Percentiles rank a stretch among this genome's conserved stretches.
Evolutionary conservation across 2,888 invertebrate genomes (phyloP).

Genomic region (Tenthredo amoena): DNA sequence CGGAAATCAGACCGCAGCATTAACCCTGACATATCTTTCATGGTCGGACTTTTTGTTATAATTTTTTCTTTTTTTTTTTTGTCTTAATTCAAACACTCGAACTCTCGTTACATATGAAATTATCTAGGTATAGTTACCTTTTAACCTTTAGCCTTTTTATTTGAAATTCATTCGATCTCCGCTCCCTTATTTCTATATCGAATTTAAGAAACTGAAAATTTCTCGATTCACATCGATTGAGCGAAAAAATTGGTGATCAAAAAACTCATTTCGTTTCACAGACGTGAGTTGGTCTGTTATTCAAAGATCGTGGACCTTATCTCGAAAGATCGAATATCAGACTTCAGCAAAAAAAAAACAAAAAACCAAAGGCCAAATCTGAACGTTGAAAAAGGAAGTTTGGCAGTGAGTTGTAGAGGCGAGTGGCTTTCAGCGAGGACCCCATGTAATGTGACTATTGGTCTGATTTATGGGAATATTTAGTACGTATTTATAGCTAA

Average conservation of each 20-base stretch:
- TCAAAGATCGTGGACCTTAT: background rate
- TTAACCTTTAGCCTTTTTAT: background rate
- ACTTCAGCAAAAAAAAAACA: background rate
- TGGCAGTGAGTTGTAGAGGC: constrained; percentile 44
- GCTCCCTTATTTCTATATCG: background rate
- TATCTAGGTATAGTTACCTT: background rate
- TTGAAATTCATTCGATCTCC: background rate
- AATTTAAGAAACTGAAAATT: background rate
- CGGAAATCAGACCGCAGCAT: background rate
- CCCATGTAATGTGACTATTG: constrained; percentile 66
- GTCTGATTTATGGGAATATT: constrained; percentile 72
- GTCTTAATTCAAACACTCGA: background rate
- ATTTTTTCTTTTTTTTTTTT: background rate
- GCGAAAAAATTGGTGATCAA: background rate
- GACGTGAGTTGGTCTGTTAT: background rate
- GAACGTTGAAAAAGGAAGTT: background rate
- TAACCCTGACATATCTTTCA: background rate
- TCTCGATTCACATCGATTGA: background rate
- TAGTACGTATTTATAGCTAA: constrained; percentile 69
- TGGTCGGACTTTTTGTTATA: background rate
- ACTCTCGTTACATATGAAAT: background rate
- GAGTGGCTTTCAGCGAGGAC: constrained; percentile 46
- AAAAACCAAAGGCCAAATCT: background rate
- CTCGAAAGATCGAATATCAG: background rate
- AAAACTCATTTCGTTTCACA: background rate